These are phyloP conservation scores for Orthonyx spaldingii DNA, from an alignment of 2,113 vertebrate genomes.

Conservation along the genomic window DNA sequence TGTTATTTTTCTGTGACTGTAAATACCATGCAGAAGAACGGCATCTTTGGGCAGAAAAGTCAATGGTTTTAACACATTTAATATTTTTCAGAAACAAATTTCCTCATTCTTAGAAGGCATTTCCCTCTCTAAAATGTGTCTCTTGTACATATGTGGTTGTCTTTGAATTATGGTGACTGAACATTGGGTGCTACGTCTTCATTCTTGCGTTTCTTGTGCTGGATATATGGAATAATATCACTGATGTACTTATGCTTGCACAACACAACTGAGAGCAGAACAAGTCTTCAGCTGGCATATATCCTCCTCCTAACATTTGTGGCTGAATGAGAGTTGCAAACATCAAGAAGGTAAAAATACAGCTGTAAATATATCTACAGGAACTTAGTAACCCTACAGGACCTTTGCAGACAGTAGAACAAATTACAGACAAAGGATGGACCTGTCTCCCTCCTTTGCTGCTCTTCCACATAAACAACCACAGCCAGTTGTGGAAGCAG, in stretches of 20 bases:
- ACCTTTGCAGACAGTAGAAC: not conserved
- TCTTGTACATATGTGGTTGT: not conserved
- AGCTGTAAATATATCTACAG: not conserved
- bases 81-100: not conserved
- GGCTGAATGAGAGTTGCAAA: not conserved
- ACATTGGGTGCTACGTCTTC: not conserved
- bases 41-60: not conserved
- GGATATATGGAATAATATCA: not conserved
- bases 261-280: not conserved
- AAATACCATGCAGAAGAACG: not conserved
- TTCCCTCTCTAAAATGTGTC: not conserved
- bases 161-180: not conserved
- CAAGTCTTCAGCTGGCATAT: not conserved
- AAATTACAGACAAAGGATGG: not conserved
- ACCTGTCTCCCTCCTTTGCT: not conserved
- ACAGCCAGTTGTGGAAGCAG: not conserved
- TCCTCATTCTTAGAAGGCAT: not conserved
- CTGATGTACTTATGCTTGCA: not conserved
- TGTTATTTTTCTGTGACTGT: not conserved
- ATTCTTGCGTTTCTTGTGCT: not conserved
- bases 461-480: not conserved
- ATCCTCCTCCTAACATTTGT: not conserved
- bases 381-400: not conserved
- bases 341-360: not conserved
- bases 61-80: not conserved